These are phyloP conservation scores for Drosophila navojoa DNA, from an alignment of 1,140 invertebrate species.

Conservation along the genomic window DNA sequence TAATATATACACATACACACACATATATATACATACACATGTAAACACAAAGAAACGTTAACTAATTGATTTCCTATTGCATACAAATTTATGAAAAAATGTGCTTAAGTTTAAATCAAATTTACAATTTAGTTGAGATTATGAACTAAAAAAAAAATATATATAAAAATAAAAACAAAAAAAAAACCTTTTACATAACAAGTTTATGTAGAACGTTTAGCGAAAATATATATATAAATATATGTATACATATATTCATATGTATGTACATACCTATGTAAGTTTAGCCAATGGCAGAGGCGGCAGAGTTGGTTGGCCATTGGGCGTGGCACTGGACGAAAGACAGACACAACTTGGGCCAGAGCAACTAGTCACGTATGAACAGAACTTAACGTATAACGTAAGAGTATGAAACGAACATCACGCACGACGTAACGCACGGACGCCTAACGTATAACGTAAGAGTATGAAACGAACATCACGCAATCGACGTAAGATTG, in stretches of 20 bases:
- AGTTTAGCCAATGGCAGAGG: conserved; percentile 48
- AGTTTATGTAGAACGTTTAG: conserved; percentile 61
- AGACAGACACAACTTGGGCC: background rate
- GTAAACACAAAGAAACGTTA: conserved; percentile 23
- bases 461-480: conserved; percentile 8
- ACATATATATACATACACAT: background rate
- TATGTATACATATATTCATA: conserved; percentile 2
- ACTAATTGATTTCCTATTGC: conserved; percentile 71
- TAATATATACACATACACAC: conserved; percentile 28
- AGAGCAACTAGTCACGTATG: conserved; percentile 35
- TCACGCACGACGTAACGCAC: conserved; percentile 19
- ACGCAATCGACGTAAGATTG: background rate
- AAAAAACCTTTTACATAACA: conserved; percentile 54
- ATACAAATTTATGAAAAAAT: conserved; percentile 75
- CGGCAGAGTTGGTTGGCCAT: conserved; percentile 31
- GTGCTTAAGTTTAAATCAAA: conserved; percentile 81
- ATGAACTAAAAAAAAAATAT: conserved; percentile 60
- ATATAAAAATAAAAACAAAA: no score
- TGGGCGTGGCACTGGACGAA: conserved; percentile 22
- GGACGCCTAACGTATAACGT: conserved; percentile 16
- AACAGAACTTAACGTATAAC: conserved; percentile 8
- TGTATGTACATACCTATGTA: conserved; percentile 56
- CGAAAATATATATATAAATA: conserved; percentile 66
- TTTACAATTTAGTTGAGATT: conserved; percentile 81
- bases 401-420: conserved; percentile 8